Percentiles rank a stretch among this genome's conserved stretches.
These are phyloP conservation scores for Maconellicoccus hirsutus DNA, from an alignment of 1,140 invertebrate genomes.

Conservation along the genomic window DNA sequence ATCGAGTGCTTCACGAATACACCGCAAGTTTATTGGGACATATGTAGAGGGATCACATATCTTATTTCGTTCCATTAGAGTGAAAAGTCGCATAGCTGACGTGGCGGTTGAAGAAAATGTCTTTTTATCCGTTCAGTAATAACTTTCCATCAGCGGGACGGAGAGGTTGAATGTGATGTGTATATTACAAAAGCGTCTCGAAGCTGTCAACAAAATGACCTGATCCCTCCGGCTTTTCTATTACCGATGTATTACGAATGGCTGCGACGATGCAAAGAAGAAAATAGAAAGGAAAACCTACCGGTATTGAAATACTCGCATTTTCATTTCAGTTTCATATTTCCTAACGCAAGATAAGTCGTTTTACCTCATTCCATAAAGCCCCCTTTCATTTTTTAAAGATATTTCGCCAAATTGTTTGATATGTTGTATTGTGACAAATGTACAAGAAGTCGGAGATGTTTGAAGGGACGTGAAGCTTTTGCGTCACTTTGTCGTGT, in stretches of 20 bases:
- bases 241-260: neutral
- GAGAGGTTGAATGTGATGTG: neutral
- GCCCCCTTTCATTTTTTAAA: neutral
- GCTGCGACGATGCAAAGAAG: no score
- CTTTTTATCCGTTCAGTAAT: neutral
- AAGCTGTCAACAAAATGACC: slow-evolving; percentile 3
- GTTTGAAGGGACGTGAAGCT: no score
- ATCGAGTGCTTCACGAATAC: no score
- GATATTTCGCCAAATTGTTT: neutral
- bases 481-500: no score
- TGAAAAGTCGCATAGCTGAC: neutral
- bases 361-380: neutral
- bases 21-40: neutral
- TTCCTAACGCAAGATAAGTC: neutral
- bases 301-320: neutral
- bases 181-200: neutral
- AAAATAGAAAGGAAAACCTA: neutral
- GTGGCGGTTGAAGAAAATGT: neutral
- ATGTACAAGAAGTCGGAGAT: no score
- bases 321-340: slow-evolving; percentile 9
- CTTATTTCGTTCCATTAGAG: slow-evolving; percentile 3
- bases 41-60: neutral
- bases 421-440: neutral
- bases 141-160: neutral
- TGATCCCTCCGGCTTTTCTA: slow-evolving; percentile 2